A percentile compares a stretch with the other conserved stretches of the same genome.
Conservation (phyloP, 2,888 invertebrate species). For the Acronicta psi region DNA sequence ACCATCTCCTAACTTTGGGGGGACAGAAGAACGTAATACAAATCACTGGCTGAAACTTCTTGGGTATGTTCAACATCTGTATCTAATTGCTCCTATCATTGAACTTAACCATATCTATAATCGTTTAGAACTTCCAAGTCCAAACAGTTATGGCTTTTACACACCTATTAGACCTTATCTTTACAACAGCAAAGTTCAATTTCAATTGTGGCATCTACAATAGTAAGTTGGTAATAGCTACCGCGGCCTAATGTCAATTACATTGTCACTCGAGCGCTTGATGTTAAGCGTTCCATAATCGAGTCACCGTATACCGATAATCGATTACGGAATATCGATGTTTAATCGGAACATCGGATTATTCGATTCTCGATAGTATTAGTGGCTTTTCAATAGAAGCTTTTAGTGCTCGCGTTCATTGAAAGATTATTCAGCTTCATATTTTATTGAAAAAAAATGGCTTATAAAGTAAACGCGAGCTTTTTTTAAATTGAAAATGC, state of each 20-base stretch:
- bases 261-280: slow-evolving; percentile 70
- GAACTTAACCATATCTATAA: slow-evolving; percentile 71
- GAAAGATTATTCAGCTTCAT: slow-evolving; percentile 14
- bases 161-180: slow-evolving; percentile 64
- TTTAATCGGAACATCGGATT: slow-evolving; percentile 53
- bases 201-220: slow-evolving; percentile 60
- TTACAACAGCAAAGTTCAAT: slow-evolving; percentile 61
- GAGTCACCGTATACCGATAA: slow-evolving; percentile 61
- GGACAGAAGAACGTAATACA: slow-evolving; percentile 60
- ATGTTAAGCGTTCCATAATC: slow-evolving; percentile 71
- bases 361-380: slow-evolving; percentile 34
- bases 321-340: slow-evolving; percentile 53
- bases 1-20: slow-evolving; percentile 48
- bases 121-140: slow-evolving; percentile 67
- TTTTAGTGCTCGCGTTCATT: slow-evolving; percentile 8
- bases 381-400: slow-evolving; percentile 26
- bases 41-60: slow-evolving; percentile 63
- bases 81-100: slow-evolving; percentile 64
- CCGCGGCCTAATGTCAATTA: slow-evolving; percentile 71
- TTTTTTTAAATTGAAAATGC: slow-evolving; percentile 16
- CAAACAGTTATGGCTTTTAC: slow-evolving; percentile 70
- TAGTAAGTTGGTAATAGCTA: slow-evolving; percentile 50
- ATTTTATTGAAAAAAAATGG: slow-evolving; percentile 33
- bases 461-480: slow-evolving; percentile 9
- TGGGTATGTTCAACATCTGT: slow-evolving; percentile 63